phyloP scores from a whole-genome alignment of 92 coral and sea anemone species.

The Phenganax marumi region DNA sequence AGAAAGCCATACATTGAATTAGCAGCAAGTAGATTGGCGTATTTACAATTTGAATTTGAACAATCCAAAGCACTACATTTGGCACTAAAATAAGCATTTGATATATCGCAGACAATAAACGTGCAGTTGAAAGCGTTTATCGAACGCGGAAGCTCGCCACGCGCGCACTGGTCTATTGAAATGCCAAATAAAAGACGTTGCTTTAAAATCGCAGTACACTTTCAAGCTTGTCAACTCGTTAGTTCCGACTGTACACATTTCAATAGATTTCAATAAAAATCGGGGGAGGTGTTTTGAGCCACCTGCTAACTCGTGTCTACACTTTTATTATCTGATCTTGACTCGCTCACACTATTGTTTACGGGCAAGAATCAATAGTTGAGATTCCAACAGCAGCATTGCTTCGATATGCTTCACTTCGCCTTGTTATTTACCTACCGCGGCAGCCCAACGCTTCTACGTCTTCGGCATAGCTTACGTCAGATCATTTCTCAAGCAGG shows the following conservation, averaged over 20 bases:
- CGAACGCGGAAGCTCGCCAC: slow-evolving; percentile 37
- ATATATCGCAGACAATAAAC: slow-evolving; percentile 18
- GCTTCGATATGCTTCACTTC: slow-evolving; percentile 44
- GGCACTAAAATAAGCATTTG: not conserved
- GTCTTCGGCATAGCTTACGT: slow-evolving; percentile 29
- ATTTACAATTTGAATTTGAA: not conserved
- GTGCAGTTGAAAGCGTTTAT: not conserved
- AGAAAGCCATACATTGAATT: slow-evolving; percentile 10
- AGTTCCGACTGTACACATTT: not conserved
- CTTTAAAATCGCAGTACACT: slow-evolving; percentile 7
- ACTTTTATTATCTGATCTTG: slow-evolving; percentile 41
- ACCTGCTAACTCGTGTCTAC: slow-evolving; percentile 44
- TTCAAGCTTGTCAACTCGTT: slow-evolving; percentile 13
- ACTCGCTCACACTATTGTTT: slow-evolving; percentile 48
- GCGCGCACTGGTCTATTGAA: slow-evolving; percentile 43
- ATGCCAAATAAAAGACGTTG: slow-evolving; percentile 41
- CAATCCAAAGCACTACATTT: not conserved
- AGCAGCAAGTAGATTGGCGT: not conserved
- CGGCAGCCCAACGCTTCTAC: slow-evolving; percentile 11
- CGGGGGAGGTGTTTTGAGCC: slow-evolving; percentile 25
- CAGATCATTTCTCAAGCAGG: slow-evolving; percentile 9
- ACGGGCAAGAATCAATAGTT: slow-evolving; percentile 51
- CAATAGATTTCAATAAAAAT: not conserved
- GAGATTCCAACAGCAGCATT: slow-evolving; percentile 43
- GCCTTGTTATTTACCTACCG: slow-evolving; percentile 43